A percentile compares a stretch with the other conserved stretches of the same genome.
Conservation (phyloP, 2,113 vertebrate species). For the Hiodon alosoides region DNA sequence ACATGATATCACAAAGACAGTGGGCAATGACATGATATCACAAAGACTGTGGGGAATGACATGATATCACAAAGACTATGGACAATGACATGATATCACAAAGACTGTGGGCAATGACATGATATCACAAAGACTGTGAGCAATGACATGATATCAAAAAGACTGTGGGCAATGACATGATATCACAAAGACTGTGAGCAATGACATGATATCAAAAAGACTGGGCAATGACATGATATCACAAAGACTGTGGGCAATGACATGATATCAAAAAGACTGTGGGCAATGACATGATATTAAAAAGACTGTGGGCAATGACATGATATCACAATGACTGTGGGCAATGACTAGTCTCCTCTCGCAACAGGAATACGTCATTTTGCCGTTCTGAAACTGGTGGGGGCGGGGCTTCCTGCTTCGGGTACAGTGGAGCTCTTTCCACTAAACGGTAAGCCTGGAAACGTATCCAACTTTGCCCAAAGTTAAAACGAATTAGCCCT, state of each 20-base stretch:
- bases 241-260: no score
- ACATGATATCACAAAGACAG: neutral
- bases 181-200: neutral
- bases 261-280: neutral
- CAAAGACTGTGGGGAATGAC: no score
- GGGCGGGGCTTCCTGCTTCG: slow-evolving; percentile 49
- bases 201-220: no score
- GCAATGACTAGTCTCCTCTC: no score
- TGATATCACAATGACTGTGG: neutral
- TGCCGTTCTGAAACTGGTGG: slow-evolving; percentile 61
- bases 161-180: neutral
- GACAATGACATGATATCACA: neutral
- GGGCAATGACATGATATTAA: neutral
- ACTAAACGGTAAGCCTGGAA: slow-evolving; percentile 56
- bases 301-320: neutral
- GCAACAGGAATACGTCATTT: slow-evolving; percentile 67
- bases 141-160: neutral
- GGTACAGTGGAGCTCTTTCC: slow-evolving; percentile 65
- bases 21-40: neutral
- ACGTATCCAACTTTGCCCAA: neutral
- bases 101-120: no score
- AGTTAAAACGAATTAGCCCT: neutral
- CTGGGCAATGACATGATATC: no score
- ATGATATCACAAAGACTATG: neutral
- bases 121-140: no score